Conservation (phyloP, 2,888 invertebrate species). For the Torymus texanus region DNA sequence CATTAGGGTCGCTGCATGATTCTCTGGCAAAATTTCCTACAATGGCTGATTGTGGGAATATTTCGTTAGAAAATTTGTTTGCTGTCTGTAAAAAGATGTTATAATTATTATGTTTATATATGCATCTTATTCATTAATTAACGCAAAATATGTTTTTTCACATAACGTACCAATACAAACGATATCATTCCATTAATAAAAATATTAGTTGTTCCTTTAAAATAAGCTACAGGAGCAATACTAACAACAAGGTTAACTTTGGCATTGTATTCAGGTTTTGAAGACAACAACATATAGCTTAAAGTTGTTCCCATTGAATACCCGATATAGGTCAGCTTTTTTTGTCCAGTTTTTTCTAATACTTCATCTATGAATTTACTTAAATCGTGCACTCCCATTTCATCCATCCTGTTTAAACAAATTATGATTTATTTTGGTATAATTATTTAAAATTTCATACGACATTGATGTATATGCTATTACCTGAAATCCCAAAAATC, state of each 20-base stretch:
- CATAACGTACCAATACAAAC: too few relatives aligned
- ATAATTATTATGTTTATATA: not conserved
- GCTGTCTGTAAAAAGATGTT: not conserved
- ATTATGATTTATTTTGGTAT: constrained; percentile 1
- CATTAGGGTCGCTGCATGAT: too few relatives aligned
- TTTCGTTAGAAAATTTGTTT: too few relatives aligned
- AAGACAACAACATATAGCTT: constrained; percentile 82
- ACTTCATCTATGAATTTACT: constrained; percentile 5
- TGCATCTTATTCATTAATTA: too few relatives aligned
- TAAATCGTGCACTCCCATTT: constrained; percentile 2
- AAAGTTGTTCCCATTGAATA: constrained; percentile 93
- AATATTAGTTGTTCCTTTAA: not conserved
- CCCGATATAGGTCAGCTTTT: constrained; percentile 81
- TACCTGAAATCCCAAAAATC: constrained; percentile 26
- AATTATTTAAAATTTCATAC: not conserved
- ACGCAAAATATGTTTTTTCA: too few relatives aligned
- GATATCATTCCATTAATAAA: too few relatives aligned
- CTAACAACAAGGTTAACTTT: constrained; percentile 79
- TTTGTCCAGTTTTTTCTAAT: not conserved
- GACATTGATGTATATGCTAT: not conserved
- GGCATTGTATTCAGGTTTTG: constrained; percentile 81
- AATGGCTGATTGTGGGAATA: too few relatives aligned
- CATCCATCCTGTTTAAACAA: not conserved
- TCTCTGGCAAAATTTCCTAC: too few relatives aligned
- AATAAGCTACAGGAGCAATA: constrained; percentile 20